These are phyloP conservation scores for Syngnathoides biaculeatus DNA, from an alignment of 2,113 vertebrate genomes.

Conservation along the genomic window DNA sequence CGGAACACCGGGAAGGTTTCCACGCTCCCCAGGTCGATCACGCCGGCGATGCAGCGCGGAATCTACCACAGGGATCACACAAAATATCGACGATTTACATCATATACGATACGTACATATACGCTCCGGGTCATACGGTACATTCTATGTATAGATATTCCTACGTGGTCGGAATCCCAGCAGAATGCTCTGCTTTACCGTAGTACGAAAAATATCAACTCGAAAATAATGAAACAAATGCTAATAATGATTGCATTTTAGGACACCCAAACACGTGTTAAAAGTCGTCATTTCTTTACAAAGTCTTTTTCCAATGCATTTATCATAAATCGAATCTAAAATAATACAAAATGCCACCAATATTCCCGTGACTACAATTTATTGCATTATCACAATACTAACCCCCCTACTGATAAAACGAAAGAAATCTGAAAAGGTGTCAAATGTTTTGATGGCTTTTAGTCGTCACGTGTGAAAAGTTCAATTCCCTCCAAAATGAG, in stretches of 20 bases:
- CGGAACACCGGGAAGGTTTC: conserved; percentile 89
- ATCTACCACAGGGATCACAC: conserved; percentile 72
- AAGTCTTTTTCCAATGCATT: not conserved
- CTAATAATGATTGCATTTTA: not conserved
- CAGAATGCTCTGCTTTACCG: not conserved
- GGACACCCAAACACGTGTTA: not conserved
- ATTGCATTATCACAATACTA: too few relatives aligned
- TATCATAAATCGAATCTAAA: too few relatives aligned
- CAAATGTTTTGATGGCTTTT: too few relatives aligned
- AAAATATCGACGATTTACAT: not conserved
- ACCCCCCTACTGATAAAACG: too few relatives aligned
- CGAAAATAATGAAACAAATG: not conserved
- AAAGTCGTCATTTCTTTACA: too few relatives aligned
- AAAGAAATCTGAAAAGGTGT: too few relatives aligned
- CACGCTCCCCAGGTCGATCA: conserved; percentile 91
- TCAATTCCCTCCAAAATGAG: not conserved
- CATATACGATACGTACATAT: not conserved
- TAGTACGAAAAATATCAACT: too few relatives aligned
- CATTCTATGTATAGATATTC: not conserved
- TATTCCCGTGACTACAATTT: too few relatives aligned
- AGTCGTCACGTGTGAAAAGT: conserved; percentile 4
- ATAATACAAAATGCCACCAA: too few relatives aligned
- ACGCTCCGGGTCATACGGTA: not conserved
- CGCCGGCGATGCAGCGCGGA: conserved; percentile 80
- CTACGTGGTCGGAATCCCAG: not conserved